Percentiles rank a stretch among this genome's conserved stretches.
Conservation (phyloP, 2,888 invertebrate species). For the Steinernema hermaphroditum region DNA sequence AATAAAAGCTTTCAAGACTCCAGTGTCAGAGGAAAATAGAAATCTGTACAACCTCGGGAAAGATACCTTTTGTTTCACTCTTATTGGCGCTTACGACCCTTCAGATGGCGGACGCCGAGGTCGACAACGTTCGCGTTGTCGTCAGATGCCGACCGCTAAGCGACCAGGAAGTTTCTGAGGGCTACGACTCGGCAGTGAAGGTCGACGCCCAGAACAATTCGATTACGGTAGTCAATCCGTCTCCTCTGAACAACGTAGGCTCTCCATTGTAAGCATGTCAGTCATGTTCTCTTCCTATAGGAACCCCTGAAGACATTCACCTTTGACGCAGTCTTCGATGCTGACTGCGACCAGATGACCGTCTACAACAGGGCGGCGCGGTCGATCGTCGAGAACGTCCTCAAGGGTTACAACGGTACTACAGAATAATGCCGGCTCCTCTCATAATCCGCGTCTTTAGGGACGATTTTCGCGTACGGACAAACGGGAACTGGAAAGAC, state of each 20-base stretch:
- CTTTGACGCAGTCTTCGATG: slow-evolving; percentile 91
- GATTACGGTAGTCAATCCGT: slow-evolving; percentile 42
- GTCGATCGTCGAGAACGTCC: slow-evolving; percentile 92
- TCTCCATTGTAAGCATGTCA: slow-evolving; percentile 30
- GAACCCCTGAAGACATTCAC: slow-evolving; percentile 81
- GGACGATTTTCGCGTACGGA: slow-evolving; percentile 74
- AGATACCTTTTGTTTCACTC: neutral
- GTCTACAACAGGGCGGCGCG: slow-evolving; percentile 93
- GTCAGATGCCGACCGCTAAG: slow-evolving; percentile 91
- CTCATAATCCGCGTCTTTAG: slow-evolving; percentile 57
- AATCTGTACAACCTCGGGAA: neutral
- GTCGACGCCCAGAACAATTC: slow-evolving; percentile 68
- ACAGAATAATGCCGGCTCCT: neutral
- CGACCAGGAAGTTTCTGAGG: slow-evolving; percentile 78
- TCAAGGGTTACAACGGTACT: slow-evolving; percentile 92
- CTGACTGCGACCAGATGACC: slow-evolving; percentile 80
- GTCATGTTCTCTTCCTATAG: no score
- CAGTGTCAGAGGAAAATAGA: neutral
- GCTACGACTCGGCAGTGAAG: slow-evolving; percentile 76
- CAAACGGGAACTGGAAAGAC: slow-evolving; percentile 93
- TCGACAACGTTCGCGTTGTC: slow-evolving; percentile 91
- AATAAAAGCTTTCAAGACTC: slow-evolving; percentile 13
- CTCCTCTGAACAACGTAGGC: neutral
- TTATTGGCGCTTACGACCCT: no score
- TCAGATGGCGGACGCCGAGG: slow-evolving; percentile 45